Conservation (phyloP, 1,140 invertebrate species). For the Microplitis demolitor region DNA sequence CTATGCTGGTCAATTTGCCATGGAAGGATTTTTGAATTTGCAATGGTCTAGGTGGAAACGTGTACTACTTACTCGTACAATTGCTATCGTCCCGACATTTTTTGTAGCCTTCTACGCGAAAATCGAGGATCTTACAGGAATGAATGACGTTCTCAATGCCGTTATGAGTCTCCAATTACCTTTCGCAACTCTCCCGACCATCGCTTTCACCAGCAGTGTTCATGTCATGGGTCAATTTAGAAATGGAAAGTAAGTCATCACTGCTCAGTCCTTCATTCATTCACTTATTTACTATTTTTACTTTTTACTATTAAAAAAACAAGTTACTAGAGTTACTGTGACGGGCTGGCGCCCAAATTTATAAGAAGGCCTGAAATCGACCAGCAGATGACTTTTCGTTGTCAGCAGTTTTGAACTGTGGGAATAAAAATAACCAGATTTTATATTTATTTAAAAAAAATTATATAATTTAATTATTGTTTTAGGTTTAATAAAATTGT, state of each 20-base stretch:
- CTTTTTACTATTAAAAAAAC: too few species aligned
- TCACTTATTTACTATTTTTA: too few species aligned
- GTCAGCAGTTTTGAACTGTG: too few species aligned
- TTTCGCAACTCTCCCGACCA: slow-evolving; percentile 83
- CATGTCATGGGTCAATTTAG: slow-evolving; percentile 85
- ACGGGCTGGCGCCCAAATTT: too few species aligned
- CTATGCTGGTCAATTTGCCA: slow-evolving; percentile 77
- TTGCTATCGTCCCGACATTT: slow-evolving; percentile 91
- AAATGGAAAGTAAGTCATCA: slow-evolving; percentile 70
- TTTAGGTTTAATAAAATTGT: slow-evolving; percentile 73
- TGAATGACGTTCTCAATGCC: slow-evolving; percentile 92
- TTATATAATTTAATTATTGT: slow-evolving; percentile 35
- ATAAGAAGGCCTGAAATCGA: too few species aligned
- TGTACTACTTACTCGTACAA: slow-evolving; percentile 82
- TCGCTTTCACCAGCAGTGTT: slow-evolving; percentile 84
- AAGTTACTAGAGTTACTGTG: not conserved
- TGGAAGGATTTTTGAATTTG: slow-evolving; percentile 89
- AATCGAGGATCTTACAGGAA: slow-evolving; percentile 76
- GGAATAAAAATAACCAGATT: not conserved
- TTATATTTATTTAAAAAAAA: slow-evolving; percentile 4
- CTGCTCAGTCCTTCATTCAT: too few species aligned
- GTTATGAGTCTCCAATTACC: slow-evolving; percentile 86
- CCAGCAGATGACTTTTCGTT: too few species aligned
- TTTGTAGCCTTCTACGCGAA: slow-evolving; percentile 76
- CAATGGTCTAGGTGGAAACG: slow-evolving; percentile 89